Base-by-base conservation (phyloP, 2,797 vertebrate species). In the Tauraco hartlaubi region DNA sequence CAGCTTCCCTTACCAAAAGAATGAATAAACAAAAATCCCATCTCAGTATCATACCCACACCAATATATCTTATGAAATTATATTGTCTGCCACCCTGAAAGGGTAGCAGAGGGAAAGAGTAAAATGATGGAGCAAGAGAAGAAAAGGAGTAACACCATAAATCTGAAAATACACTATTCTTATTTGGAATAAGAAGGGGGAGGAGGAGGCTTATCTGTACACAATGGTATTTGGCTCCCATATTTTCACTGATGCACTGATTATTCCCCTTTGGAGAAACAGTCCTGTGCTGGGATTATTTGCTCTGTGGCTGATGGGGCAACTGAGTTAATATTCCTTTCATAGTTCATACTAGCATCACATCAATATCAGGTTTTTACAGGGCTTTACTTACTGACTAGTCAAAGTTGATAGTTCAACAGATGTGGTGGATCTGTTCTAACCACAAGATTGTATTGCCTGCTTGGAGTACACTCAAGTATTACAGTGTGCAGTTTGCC, bases 1-100 rank as follows among this genome's bases (percentile, higher is more conserved):
- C 89, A 76, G 54, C 58, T 84, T 87, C 66, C 58, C 62, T 90
- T 88, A 85, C 51, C 71, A 33, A 89, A 85, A 91, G 66, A 87
- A 82, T 51, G 64, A 74, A 90, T 51, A 95, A 89, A 92, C 39
- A 77, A 96, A 94, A 85, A 85, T 84, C 87, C 81, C 58, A 74
- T 89, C 67, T 90, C 82, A 68, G 81, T 64, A 72, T 88, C 61
- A 2, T 44, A 85, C n/a, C 51, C 62, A 61, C 33, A 33, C 21
- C 78, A 77, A 83, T 74, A 67, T 16, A 68, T 89, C 49, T 91
- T 83, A 39, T 5, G 18, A 80, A 58, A 73, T 80, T 87, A n/a
- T 58, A 71, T 35, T 59, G 62, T 72, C 72, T 91, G 87, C 81
- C 89, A 88, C 43, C 37, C 52, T 64, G 56, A 86, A 59, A 75